A percentile compares a stretch with the other conserved stretches of the same genome.
Evolutionary conservation across 1,140 invertebrate species (phyloP).

Genomic region (Drosophila equinoxialis): DNA sequence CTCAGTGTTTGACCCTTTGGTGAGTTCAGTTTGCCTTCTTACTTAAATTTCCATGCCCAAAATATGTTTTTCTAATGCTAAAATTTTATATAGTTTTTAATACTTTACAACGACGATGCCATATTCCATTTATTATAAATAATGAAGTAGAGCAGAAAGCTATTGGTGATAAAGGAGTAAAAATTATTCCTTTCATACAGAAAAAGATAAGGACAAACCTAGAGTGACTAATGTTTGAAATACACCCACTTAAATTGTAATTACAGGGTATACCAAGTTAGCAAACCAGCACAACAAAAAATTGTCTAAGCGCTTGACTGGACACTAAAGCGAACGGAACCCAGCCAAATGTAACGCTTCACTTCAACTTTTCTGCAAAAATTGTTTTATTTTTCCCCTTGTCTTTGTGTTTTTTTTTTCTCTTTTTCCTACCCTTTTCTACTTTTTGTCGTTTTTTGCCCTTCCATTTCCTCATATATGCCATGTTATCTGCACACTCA

Average conservation of each 20-base stretch:
- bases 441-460: neutral
- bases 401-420: slow-evolving; percentile 8
- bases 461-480: slow-evolving; percentile 26
- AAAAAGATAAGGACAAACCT: too few species aligned
- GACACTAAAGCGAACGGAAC: slow-evolving; percentile 67
- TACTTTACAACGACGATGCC: too few species aligned
- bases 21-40: too few species aligned
- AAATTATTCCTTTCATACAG: too few species aligned
- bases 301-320: slow-evolving; percentile 35
- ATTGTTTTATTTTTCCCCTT: slow-evolving; percentile 28
- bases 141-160: too few species aligned
- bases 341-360: slow-evolving; percentile 68
- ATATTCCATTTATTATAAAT: too few species aligned
- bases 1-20: too few species aligned
- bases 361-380: slow-evolving; percentile 60
- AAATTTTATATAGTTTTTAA: too few species aligned
- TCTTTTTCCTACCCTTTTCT: neutral
- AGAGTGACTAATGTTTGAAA: neutral
- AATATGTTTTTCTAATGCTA: too few species aligned
- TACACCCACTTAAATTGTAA: neutral
- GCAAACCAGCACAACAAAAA: slow-evolving; percentile 42
- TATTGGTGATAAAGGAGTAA: too few species aligned
- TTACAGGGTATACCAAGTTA: slow-evolving; percentile 24
- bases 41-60: too few species aligned
- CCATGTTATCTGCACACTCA: slow-evolving; percentile 45